Conservation (phyloP, 1,140 invertebrate genomes). For the Coenobita brevimanus region DNA sequence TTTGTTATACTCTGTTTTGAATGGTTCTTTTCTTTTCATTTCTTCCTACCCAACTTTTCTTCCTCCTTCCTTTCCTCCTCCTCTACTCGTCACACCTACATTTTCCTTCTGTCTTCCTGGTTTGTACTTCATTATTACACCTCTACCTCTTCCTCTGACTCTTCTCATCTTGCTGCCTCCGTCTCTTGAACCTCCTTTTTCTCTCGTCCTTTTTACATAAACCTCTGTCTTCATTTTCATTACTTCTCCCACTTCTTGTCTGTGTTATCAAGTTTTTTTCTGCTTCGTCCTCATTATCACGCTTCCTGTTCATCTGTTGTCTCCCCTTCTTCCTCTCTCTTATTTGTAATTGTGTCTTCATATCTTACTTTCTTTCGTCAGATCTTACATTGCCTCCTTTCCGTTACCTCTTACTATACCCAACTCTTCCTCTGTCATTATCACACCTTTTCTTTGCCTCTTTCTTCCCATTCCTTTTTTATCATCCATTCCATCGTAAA, state of each 20-base stretch:
- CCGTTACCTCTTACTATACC: constrained; percentile 3
- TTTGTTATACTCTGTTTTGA: too few species aligned
- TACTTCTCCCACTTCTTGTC: too few species aligned
- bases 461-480: not conserved
- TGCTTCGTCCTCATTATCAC: not conserved
- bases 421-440: not conserved
- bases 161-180: not conserved
- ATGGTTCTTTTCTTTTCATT: not conserved
- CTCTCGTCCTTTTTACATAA: not conserved
- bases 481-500: not conserved
- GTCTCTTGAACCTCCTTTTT: constrained; percentile 3
- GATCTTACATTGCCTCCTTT: constrained; percentile 21
- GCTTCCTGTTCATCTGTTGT: not conserved
- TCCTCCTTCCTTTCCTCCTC: not conserved
- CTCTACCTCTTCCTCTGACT: not conserved
- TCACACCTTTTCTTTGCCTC: not conserved
- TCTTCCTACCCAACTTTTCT: not conserved
- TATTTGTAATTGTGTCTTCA: not conserved
- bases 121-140: not conserved
- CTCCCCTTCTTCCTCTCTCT: not conserved
- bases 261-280: not conserved
- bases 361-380: constrained; percentile 26
- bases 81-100: not conserved
- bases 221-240: not conserved
- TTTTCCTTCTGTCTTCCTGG: not conserved